These are phyloP conservation scores for Trachelus troglodyta DNA, from an alignment of 2,888 invertebrate genomes.

Conservation along the genomic window DNA sequence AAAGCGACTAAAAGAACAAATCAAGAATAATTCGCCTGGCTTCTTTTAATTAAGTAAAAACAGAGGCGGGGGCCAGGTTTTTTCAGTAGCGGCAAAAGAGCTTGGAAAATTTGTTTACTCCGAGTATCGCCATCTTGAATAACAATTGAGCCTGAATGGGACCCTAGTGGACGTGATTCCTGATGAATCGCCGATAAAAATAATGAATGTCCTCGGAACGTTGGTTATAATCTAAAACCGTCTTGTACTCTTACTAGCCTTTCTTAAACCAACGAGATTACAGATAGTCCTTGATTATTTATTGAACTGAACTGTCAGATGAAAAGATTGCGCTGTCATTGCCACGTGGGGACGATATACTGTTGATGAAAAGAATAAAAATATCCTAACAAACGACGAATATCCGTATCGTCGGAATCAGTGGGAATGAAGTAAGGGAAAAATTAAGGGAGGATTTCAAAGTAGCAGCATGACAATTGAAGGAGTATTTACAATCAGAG, in stretches of 20 bases:
- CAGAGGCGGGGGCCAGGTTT: background rate
- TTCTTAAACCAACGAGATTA: background rate
- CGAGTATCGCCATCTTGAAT: background rate
- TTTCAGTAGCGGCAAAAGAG: background rate
- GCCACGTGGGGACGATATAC: background rate
- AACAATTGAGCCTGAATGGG: background rate
- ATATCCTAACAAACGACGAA: background rate
- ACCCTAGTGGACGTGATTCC: background rate
- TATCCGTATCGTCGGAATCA: background rate
- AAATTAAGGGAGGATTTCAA: background rate
- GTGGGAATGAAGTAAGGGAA: background rate
- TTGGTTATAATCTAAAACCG: background rate
- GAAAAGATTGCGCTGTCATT: background rate
- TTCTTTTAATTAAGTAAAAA: constrained; percentile 1
- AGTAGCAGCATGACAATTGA: background rate
- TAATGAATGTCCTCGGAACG: constrained; percentile 22
- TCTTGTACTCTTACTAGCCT: background rate
- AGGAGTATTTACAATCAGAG: background rate
- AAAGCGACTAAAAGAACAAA: background rate
- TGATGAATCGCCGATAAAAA: constrained; percentile 34
- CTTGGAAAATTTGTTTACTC: background rate
- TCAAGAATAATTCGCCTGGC: background rate
- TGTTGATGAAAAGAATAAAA: background rate
- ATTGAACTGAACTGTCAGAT: background rate
- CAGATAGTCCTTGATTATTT: background rate